A percentile compares a stretch with the other conserved stretches of the same genome.
Conservation (phyloP, 2,113 vertebrate species). For the Catharus fuscescens region DNA sequence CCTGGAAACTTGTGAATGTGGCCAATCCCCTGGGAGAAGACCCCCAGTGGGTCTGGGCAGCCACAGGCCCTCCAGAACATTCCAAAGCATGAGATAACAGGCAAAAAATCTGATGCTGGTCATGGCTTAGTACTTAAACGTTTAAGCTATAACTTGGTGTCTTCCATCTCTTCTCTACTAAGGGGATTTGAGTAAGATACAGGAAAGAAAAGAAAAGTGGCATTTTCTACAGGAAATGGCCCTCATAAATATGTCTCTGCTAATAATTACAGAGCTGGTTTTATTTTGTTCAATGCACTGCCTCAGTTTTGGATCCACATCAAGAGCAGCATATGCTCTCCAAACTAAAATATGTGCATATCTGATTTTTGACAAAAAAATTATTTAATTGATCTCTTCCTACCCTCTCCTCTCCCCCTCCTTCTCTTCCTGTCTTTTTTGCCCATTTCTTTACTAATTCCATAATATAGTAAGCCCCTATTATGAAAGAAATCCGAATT, state of each 20-base stretch:
- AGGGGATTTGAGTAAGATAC: not conserved
- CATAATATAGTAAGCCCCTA: constrained; percentile 62
- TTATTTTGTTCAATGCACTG: constrained; percentile 36
- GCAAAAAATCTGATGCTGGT: accelerated
- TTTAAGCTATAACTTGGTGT: not conserved
- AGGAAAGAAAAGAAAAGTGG: constrained; percentile 44
- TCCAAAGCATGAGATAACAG: accelerated
- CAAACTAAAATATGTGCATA: constrained; percentile 63
- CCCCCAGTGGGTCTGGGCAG: not conserved
- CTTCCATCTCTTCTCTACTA: not conserved
- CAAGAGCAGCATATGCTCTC: constrained; percentile 52
- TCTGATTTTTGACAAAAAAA: constrained; percentile 64
- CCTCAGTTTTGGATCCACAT: constrained; percentile 47
- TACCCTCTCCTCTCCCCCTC: not conserved
- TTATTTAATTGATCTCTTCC: constrained; percentile 65
- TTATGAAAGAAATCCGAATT: constrained; percentile 70
- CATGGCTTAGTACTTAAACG: not conserved
- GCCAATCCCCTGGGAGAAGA: not conserved
- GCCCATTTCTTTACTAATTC: constrained; percentile 66
- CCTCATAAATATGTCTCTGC: constrained; percentile 4
- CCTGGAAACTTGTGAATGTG: not conserved
- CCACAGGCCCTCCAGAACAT: not conserved
- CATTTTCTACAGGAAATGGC: constrained; percentile 35
- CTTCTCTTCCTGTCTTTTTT: constrained; percentile 38
- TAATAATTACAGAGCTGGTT: constrained; percentile 58